A percentile compares a stretch with the other conserved stretches of the same genome.
phyloP scores from a whole-genome alignment of 2,113 vertebrate genomes.

The Dasypus novemcinctus region DNA sequence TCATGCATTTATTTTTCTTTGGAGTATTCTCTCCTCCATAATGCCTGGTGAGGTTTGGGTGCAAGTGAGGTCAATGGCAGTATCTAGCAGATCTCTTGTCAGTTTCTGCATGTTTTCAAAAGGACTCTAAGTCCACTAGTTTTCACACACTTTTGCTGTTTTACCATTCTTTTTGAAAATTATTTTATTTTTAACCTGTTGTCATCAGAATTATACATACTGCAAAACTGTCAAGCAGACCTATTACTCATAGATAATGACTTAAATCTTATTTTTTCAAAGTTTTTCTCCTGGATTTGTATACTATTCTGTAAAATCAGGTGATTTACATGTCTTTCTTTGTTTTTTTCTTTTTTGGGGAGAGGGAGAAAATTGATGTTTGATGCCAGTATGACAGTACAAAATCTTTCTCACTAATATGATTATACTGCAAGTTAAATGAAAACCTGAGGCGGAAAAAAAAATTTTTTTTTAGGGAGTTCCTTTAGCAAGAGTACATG shows the following conservation, averaged over 20 bases:
- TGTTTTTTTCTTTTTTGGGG: neutral
- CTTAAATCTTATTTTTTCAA: neutral
- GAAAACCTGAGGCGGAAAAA: neutral
- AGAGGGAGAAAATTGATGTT: neutral
- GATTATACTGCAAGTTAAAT: constrained; percentile 22
- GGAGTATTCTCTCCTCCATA: neutral
- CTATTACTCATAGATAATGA: neutral
- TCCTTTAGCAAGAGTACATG: neutral
- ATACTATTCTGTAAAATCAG: neutral
- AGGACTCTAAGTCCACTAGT: neutral
- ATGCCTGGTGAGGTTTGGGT: neutral
- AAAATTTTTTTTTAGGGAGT: neutral
- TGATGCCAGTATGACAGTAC: neutral
- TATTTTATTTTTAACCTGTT: neutral
- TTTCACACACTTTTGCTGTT: neutral
- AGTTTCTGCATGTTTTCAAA: neutral
- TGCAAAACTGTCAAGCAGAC: neutral
- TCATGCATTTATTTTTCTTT: neutral
- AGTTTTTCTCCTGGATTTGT: neutral
- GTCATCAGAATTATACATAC: neutral
- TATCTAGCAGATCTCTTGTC: neutral
- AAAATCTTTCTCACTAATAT: neutral
- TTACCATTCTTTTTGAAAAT: neutral
- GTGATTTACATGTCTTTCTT: neutral
- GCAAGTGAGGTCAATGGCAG: neutral